Evolutionary conservation across 2,888 invertebrate genomes (phyloP), one percentile per base, ranked within the genome.

Genomic region (Nomada hirtipes): DNA sequence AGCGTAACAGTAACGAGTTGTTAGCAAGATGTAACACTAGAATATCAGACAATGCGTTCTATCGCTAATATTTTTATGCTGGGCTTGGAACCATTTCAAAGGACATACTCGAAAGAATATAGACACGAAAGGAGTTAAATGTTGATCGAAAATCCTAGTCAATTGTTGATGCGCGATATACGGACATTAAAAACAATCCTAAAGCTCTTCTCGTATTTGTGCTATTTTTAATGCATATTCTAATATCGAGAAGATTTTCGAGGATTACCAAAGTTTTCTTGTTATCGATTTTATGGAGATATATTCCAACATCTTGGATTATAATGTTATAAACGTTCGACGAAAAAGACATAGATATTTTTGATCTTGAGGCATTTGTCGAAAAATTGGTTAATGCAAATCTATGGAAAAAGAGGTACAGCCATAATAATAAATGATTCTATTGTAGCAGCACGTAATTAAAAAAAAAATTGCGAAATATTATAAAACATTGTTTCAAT

Each of bases 261-360:
- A 44, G 29, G 69, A 61, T 18, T 57, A 47, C 63, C 42, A 26
- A 53, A 57, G 11, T 26, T 60, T 60, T 65, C 64, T 76, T 65
- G 73, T 76, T 59, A 52, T 65, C 52, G 26, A 72, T 59, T 26
- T 65, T 73, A 73, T 20, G 57, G 15, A 76, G 42, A 72, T 64
- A 47, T 71, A 64, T 76, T 64, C 57, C 42, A 72, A 42, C 57
- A 36, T 53, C 29, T 57, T 71, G 18, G 26, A 44, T 15, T 29
- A 11, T 71, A 29, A 53, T 36, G 36, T 36, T 59, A 36, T 72
- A 52, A n/a, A 64, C n/a, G 2, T 63, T 50, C n/a, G 23, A 26
- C 13, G 18, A 23, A 29, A 18, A 29, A 29, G 2, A 50, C 36
- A 20, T 71, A 53, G 23, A 42, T 76, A 63, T 71, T 57, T 76